A percentile compares a stretch with the other conserved stretches of the same genome.
Evolutionary conservation across 2,888 invertebrate genomes (phyloP).

Genomic region (Pterostichus madidus): DNA sequence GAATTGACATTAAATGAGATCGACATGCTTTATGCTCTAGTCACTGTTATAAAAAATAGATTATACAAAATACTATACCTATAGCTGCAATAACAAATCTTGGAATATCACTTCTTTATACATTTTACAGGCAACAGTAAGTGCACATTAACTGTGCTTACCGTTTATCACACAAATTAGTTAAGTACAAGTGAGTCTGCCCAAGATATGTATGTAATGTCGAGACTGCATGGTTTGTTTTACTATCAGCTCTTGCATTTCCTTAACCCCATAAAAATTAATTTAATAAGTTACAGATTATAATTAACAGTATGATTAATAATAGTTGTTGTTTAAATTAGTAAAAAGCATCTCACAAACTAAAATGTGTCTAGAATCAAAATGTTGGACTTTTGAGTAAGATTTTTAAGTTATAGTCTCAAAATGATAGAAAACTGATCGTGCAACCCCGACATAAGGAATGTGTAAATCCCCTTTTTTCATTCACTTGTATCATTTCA

Average conservation of each 20-base stretch:
- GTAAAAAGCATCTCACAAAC: neutral
- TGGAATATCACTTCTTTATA: slow-evolving; percentile 61
- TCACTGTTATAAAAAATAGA: slow-evolving; percentile 64
- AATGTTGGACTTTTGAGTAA: slow-evolving; percentile 5
- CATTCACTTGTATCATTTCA: slow-evolving; percentile 57
- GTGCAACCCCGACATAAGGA: slow-evolving; percentile 36
- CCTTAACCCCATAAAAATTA: neutral
- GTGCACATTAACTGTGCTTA: slow-evolving; percentile 31
- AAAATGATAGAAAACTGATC: slow-evolving; percentile 19
- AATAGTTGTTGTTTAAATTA: too few relatives aligned
- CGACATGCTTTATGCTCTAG: slow-evolving; percentile 57
- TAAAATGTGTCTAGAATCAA: neutral
- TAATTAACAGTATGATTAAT: too few relatives aligned
- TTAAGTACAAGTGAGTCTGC: slow-evolving; percentile 60
- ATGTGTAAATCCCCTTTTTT: slow-evolving; percentile 42
- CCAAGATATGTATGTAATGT: slow-evolving; percentile 58
- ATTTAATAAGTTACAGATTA: neutral
- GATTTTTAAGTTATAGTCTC: neutral
- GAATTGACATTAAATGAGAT: slow-evolving; percentile 63
- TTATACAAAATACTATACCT: slow-evolving; percentile 65
- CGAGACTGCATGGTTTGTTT: slow-evolving; percentile 25
- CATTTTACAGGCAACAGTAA: slow-evolving; percentile 61
- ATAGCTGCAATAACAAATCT: slow-evolving; percentile 62
- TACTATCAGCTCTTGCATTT: neutral
- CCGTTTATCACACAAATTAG: slow-evolving; percentile 64